These are phyloP conservation scores for Pandion haliaetus DNA, from an alignment of 2,113 vertebrate genomes.

Conservation along the genomic window DNA sequence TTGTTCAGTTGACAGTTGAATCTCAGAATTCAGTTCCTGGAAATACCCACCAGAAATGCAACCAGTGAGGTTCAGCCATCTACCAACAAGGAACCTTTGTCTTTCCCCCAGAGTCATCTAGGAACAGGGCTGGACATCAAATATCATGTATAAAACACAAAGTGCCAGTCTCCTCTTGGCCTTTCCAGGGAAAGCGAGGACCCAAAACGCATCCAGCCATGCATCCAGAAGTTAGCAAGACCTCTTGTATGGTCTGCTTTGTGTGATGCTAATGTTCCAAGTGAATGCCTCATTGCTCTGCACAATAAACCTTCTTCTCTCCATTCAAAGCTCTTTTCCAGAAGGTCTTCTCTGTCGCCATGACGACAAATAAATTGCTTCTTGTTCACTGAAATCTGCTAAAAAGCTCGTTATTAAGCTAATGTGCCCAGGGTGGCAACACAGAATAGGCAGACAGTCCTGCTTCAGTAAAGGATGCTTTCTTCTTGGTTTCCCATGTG, in stretches of 20 bases:
- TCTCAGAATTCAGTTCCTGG: not conserved
- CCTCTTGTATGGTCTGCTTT: constrained; percentile 44
- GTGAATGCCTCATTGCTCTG: constrained; percentile 59
- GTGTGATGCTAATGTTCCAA: constrained; percentile 45
- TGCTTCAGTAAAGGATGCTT: not conserved
- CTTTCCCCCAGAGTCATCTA: not conserved
- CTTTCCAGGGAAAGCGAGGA: constrained; percentile 11
- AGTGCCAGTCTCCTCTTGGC: not conserved
- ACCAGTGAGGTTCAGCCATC: not conserved
- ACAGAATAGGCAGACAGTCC: not conserved
- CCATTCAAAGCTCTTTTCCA: constrained; percentile 52
- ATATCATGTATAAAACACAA: not conserved
- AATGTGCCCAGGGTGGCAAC: constrained; percentile 29
- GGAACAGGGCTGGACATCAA: not conserved
- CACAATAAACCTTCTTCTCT: constrained; percentile 67
- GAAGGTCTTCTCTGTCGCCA: constrained; percentile 64
- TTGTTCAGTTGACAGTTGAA: constrained; percentile 19
- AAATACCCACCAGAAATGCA: constrained; percentile 20
- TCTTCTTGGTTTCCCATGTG: not conserved
- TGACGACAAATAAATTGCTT: constrained; percentile 65
- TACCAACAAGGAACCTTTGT: constrained; percentile 22
- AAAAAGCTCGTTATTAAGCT: constrained; percentile 65
- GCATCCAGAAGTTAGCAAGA: constrained; percentile 43
- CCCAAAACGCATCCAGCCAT: not conserved
- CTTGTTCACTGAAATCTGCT: constrained; percentile 60